Percentiles rank a stretch among this genome's conserved stretches.
Conservation (phyloP, 1,140 invertebrate genomes). For the Drosophila neocordata region DNA sequence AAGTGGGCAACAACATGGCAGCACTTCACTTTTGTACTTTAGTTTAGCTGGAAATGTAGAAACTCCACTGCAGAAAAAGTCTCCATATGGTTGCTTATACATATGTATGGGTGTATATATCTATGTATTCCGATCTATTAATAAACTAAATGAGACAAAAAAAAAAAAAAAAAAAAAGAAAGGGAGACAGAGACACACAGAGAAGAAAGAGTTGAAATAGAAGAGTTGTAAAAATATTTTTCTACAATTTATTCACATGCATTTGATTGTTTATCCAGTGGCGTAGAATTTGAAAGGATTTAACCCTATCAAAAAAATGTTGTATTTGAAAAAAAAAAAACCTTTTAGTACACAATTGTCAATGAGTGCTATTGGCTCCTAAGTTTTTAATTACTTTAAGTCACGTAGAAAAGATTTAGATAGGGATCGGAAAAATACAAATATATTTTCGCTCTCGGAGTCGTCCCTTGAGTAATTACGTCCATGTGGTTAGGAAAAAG, state of each 20-base stretch:
- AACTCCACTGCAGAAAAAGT: conserved; percentile 33
- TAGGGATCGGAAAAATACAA: too few species aligned
- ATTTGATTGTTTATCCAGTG: conserved; percentile 40
- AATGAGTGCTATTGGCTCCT: too few species aligned
- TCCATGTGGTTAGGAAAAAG: conserved; percentile 15
- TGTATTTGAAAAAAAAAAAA: too few species aligned
- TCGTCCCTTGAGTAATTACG: too few species aligned
- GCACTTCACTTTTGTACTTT: conserved; percentile 27
- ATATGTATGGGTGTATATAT: conserved; percentile 24
- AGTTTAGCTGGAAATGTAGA: conserved; percentile 7
- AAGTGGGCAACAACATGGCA: conserved; percentile 33
- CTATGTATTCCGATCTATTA: conserved; percentile 42
- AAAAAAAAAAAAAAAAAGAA: conserved; percentile 36
- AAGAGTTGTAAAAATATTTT: conserved; percentile 57
- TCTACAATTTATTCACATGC: conserved; percentile 38
- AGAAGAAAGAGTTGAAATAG: conserved; percentile 18
- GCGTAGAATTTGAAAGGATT: neutral
- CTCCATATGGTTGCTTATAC: neutral
- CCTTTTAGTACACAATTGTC: too few species aligned
- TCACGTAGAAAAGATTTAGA: too few species aligned
- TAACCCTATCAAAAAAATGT: too few species aligned
- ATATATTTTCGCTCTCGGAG: too few species aligned
- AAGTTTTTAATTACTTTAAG: too few species aligned
- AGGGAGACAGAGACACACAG: conserved; percentile 33
- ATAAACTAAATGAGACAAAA: conserved; percentile 2